Conservation (phyloP, 2,113 vertebrate species). For the Oreochromis niloticus region DNA sequence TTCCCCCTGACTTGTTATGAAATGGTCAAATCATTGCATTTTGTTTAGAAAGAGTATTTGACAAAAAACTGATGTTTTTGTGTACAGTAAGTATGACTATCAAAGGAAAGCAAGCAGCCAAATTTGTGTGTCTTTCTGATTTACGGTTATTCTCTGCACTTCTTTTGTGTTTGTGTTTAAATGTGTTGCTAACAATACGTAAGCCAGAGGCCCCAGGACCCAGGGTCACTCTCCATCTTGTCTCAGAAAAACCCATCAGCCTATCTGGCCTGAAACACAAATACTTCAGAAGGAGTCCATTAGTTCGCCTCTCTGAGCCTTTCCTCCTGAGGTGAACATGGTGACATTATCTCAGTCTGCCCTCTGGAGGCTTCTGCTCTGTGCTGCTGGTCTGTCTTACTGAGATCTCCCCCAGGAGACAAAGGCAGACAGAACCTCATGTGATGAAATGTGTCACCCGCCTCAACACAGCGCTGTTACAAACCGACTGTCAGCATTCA, state of each 20-base stretch:
- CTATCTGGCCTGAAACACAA: background rate
- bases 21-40: background rate
- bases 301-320: background rate
- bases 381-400: background rate
- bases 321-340: background rate
- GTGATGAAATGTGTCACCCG: background rate
- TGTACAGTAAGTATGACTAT: accelerated
- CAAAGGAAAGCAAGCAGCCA: background rate
- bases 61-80: background rate
- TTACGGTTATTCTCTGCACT: background rate
- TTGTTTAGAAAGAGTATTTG: background rate
- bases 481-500: background rate
- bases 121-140: background rate
- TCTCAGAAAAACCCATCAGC: background rate
- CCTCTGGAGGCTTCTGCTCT: background rate
- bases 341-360: background rate
- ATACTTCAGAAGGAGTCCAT: background rate
- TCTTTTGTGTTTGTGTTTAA: background rate
- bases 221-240: background rate
- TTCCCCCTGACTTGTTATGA: background rate
- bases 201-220: background rate
- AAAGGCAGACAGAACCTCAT: background rate
- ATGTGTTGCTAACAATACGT: background rate
- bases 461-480: background rate
- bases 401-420: background rate